Conservation (phyloP, 2,797 vertebrate species). For the Rhinophrynus dorsalis region DNA sequence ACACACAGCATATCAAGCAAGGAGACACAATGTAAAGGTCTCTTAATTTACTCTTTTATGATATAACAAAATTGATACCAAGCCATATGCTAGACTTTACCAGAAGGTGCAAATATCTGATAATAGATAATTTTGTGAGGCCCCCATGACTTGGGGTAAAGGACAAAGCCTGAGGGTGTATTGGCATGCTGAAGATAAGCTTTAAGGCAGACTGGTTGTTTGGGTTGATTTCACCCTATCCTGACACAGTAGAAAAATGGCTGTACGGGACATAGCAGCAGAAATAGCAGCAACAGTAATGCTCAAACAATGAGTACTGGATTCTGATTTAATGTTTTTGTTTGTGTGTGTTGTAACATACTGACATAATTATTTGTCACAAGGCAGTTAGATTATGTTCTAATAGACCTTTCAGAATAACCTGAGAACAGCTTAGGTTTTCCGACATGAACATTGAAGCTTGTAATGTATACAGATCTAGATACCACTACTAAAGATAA, state of each 20-base stretch:
- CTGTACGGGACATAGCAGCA: conserved; percentile 80
- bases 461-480: conserved; percentile 6
- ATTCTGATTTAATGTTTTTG: conserved; percentile 47
- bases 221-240: conserved; percentile 69
- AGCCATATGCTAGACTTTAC: conserved; percentile 1
- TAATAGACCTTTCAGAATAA: conserved; percentile 8
- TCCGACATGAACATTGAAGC: background rate
- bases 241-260: conserved; percentile 70
- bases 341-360: background rate
- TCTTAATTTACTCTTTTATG: background rate
- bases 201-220: conserved; percentile 83
- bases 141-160: conserved; percentile 60
- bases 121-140: conserved; percentile 49
- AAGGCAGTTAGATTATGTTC: conserved; percentile 6
- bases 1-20: background rate
- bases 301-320: conserved; percentile 67
- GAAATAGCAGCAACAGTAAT: conserved; percentile 85
- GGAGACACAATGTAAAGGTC: background rate
- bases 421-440: conserved; percentile 6
- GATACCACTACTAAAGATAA: background rate
- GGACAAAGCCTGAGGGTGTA: conserved; percentile 64
- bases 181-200: conserved; percentile 70
- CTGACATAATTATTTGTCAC: conserved; percentile 7
- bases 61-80: background rate
- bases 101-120: conserved; percentile 7